These are phyloP conservation scores for Notospermus geniculatus DNA, from an alignment of 1,140 invertebrate genomes.

Conservation along the genomic window DNA sequence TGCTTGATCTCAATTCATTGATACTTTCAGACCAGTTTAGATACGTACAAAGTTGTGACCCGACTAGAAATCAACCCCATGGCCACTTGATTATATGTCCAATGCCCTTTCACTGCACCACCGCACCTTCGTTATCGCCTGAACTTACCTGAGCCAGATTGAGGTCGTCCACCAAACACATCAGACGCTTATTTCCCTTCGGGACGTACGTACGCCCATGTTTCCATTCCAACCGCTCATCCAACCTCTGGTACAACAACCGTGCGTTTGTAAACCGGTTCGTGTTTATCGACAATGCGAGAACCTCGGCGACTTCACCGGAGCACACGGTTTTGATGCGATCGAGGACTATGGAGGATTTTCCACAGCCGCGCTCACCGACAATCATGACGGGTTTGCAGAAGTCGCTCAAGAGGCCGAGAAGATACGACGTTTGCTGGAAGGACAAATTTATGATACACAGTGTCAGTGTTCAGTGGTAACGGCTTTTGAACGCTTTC, in stretches of 20 bases:
- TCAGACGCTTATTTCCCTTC: conserved; percentile 53
- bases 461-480: too few species aligned
- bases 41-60: too few species aligned
- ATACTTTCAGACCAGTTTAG: too few species aligned
- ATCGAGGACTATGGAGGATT: conserved; percentile 51
- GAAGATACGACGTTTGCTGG: conserved; percentile 43
- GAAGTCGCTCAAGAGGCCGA: conserved; percentile 48
- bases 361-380: conserved; percentile 54
- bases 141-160: conserved; percentile 51
- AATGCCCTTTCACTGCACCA: too few species aligned
- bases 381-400: conserved; percentile 52
- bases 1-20: too few species aligned
- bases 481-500: too few species aligned
- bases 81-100: too few species aligned
- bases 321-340: conserved; percentile 52
- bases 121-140: too few species aligned
- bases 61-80: too few species aligned
- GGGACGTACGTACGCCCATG: conserved; percentile 53
- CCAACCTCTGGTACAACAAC: conserved; percentile 48
- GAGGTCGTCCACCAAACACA: conserved; percentile 54
- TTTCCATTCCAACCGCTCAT: conserved; percentile 54
- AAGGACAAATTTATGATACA: conserved; percentile 7
- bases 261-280: conserved; percentile 53
- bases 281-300: conserved; percentile 48
- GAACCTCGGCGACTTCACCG: conserved; percentile 54